Percentiles rank a stretch among this genome's conserved stretches.
Conservation (phyloP, 2,113 vertebrate genomes). For the Pseudorasbora parva region DNA sequence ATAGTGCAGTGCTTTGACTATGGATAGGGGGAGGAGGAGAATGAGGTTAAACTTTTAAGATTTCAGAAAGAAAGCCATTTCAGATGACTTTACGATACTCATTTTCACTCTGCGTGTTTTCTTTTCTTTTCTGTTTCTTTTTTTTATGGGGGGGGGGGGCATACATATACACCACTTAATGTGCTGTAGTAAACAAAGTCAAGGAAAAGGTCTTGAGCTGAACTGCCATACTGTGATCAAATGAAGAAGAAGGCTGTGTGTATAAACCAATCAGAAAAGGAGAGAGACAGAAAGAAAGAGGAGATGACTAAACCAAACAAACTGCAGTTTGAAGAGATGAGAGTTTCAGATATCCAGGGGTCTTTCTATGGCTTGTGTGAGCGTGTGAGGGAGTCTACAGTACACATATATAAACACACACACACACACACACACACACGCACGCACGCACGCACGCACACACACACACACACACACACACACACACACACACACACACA, state of each 20-base stretch:
- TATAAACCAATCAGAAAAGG: conserved; percentile 58
- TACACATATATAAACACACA: conserved; percentile 7
- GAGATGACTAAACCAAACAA: conserved; percentile 67
- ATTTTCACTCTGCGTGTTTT: neutral
- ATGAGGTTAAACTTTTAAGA: neutral
- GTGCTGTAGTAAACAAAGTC: conserved; percentile 33
- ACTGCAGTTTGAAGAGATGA: conserved; percentile 43
- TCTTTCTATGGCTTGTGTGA: conserved; percentile 45
- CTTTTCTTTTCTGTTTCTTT: neutral
- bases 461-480: conserved; percentile 17
- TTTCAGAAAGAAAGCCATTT: neutral
- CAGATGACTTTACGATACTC: neutral
- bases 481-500: conserved; percentile 2
- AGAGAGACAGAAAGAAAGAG: conserved; percentile 37
- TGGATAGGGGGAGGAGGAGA: neutral
- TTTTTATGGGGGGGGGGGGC: no score
- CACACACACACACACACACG: conserved; percentile 19
- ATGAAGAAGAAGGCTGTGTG: conserved; percentile 25
- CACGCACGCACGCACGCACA: conserved; percentile 9
- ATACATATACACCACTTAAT: conserved; percentile 12
- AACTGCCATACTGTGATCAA: conserved; percentile 29
- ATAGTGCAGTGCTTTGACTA: conserved; percentile 3
- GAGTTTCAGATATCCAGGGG: conserved; percentile 38
- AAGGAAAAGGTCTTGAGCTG: conserved; percentile 8
- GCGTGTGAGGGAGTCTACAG: conserved; percentile 31